Evolutionary conservation across 2,888 invertebrate genomes (phyloP).

Genomic region (Eustalomyia histrio): DNA sequence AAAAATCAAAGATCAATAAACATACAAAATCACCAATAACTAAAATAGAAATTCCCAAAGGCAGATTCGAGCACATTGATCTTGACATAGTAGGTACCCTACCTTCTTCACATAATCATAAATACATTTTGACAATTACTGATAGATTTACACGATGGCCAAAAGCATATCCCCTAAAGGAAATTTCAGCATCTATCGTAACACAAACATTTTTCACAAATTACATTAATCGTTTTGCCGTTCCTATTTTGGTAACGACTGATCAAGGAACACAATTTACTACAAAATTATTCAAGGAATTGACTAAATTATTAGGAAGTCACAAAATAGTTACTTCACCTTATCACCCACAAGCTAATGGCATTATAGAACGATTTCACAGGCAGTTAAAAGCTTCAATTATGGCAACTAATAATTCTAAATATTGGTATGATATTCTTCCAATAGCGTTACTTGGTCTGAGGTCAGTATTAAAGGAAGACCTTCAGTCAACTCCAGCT

Average conservation of each 20-base stretch:
- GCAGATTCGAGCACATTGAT: constrained; percentile 73
- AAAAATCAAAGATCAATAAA: too few relatives aligned
- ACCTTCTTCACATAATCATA: constrained; percentile 66
- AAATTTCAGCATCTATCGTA: constrained; percentile 63
- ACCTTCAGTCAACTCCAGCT: background rate
- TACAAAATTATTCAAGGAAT: background rate
- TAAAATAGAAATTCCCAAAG: too few relatives aligned
- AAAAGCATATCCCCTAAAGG: constrained; percentile 66
- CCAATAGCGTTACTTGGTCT: background rate
- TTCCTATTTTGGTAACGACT: constrained; percentile 50
- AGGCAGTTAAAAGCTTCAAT: too few relatives aligned
- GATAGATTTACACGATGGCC: too few relatives aligned
- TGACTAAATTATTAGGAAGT: constrained; percentile 12
- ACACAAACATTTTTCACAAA: constrained; percentile 38
- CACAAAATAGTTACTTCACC: too few relatives aligned
- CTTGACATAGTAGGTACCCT: constrained; percentile 74
- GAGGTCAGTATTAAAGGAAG: background rate
- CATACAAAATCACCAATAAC: too few relatives aligned
- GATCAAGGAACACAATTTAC: constrained; percentile 57
- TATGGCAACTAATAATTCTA: too few relatives aligned
- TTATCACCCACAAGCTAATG: too few relatives aligned
- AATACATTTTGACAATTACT: constrained; percentile 69
- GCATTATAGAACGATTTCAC: too few relatives aligned
- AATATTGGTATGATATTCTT: constrained; percentile 16
- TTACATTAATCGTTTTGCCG: constrained; percentile 57